These are phyloP conservation scores for Muschampia plurimacula DNA, from an alignment of 2,888 invertebrate genomes.

Conservation along the genomic window DNA sequence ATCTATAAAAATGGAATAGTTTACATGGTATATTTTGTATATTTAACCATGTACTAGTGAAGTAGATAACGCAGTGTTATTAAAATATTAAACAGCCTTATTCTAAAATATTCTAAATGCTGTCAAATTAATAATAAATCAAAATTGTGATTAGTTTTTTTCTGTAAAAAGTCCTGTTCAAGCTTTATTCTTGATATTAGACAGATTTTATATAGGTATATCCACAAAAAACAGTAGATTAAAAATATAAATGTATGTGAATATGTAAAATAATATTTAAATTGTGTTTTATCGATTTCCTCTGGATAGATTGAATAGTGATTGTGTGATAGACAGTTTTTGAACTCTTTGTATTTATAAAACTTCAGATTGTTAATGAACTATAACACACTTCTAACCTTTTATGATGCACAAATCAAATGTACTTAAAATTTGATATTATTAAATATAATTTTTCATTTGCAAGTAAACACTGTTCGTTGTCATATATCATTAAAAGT, in stretches of 20 bases:
- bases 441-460: conserved; percentile 56
- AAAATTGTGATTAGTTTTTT: conserved; percentile 26
- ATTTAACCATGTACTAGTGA: conserved; percentile 58
- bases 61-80: conserved; percentile 44
- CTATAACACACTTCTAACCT: conserved; percentile 34
- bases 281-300: not conserved
- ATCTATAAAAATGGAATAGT: conserved; percentile 61
- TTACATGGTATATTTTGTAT: conserved; percentile 61
- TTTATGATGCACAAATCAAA: conserved; percentile 50
- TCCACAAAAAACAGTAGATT: conserved; percentile 19
- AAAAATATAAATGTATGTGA: conserved; percentile 27
- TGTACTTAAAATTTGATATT: conserved; percentile 77
- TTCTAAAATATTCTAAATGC: conserved; percentile 17
- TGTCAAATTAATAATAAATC: conserved; percentile 19
- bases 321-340: conserved; percentile 12
- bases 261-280: conserved; percentile 25
- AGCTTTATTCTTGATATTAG: conserved; percentile 40
- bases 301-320: conserved; percentile 9
- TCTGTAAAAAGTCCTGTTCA: conserved; percentile 37
- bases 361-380: conserved; percentile 42
- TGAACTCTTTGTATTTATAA: conserved; percentile 10
- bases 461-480: conserved; percentile 47
- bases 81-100: conserved; percentile 11
- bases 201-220: conserved; percentile 34
- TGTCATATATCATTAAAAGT: conserved; percentile 55